Conservation (phyloP, 1,140 invertebrate genomes). For the Drosophila takahashii region DNA sequence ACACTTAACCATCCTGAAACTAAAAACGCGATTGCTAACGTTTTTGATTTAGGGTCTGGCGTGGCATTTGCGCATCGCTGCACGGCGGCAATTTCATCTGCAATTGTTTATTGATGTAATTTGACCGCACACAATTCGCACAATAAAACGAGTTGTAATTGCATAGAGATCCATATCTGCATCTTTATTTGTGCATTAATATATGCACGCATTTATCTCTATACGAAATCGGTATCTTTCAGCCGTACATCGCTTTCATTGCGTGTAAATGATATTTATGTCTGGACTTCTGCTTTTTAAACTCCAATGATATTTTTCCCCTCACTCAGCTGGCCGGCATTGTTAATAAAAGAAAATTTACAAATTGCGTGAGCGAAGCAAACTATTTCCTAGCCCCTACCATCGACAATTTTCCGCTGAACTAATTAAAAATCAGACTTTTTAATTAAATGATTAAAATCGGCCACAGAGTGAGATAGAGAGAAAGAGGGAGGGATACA, state of each 20-base stretch:
- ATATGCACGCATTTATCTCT: conserved; percentile 18
- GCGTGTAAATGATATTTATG: conserved; percentile 56
- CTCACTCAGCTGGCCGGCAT: conserved; percentile 1
- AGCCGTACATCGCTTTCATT: conserved; percentile 46
- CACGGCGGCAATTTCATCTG: conserved; percentile 12
- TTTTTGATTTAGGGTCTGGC: conserved; percentile 30
- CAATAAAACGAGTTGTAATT: conserved; percentile 74
- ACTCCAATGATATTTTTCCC: conserved; percentile 51
- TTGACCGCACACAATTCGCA: conserved; percentile 66
- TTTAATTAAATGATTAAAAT: conserved; percentile 82
- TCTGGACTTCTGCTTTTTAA: conserved; percentile 12
- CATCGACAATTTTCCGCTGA: conserved; percentile 55
- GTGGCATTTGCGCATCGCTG: conserved; percentile 41
- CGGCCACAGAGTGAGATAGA: conserved; percentile 6
- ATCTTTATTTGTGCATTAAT: conserved; percentile 28
- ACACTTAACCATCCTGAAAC: not conserved
- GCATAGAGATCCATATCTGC: conserved; percentile 56
- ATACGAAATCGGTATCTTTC: conserved; percentile 19
- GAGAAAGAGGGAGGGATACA: not conserved
- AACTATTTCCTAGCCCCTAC: conserved; percentile 18
- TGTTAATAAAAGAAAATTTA: conserved; percentile 68
- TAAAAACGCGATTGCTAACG: conserved; percentile 8
- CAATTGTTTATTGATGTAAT: conserved; percentile 73
- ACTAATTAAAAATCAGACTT: conserved; percentile 77
- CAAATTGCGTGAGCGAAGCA: conserved; percentile 70